phyloP scores from a whole-genome alignment of 2,113 vertebrate species.

The Acrocephalus arundinaceus region DNA sequence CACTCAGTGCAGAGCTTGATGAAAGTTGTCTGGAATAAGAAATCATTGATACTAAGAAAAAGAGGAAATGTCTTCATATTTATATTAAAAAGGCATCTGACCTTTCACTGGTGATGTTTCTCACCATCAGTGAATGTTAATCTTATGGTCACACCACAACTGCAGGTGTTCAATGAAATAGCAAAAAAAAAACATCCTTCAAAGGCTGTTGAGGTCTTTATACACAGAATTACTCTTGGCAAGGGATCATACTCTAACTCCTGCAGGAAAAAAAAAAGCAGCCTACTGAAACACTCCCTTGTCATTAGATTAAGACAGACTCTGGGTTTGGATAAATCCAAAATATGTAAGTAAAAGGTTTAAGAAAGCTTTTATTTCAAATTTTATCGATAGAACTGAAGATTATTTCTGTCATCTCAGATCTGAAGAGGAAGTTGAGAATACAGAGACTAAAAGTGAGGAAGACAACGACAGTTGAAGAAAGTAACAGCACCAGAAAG shows the following conservation, averaged over 20 bases:
- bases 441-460: background rate
- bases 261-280: background rate
- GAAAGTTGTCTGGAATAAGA: background rate
- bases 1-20: background rate
- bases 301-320: background rate
- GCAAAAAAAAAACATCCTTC: background rate
- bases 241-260: background rate
- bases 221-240: background rate
- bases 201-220: background rate
- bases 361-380: background rate
- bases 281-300: background rate
- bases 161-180: background rate
- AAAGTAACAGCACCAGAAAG: background rate
- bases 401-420: background rate
- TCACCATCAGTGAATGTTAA: background rate
- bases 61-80: background rate
- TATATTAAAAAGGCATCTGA: background rate
- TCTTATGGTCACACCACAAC: background rate
- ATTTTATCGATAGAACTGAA: background rate
- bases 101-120: background rate
- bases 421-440: background rate
- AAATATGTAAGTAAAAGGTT: background rate
- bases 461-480: background rate
- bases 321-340: background rate
- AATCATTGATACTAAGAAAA: background rate